Percentiles rank a stretch among this genome's conserved stretches.
phyloP scores from a whole-genome alignment of 2,113 vertebrate genomes.

The Colaptes auratus region DNA sequence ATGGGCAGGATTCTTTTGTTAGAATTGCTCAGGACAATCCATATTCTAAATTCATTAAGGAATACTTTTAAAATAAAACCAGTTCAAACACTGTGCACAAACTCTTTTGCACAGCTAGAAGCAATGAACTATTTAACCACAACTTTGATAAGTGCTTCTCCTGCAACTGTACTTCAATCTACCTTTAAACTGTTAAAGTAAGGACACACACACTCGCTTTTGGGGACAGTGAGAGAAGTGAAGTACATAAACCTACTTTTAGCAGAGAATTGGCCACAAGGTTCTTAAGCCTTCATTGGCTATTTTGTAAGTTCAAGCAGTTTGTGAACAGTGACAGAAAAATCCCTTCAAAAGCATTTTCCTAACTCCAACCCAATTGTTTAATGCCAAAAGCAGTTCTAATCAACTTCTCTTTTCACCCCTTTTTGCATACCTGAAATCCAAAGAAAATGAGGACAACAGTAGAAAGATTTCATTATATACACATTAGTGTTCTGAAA shows the following conservation, averaged over 20 bases:
- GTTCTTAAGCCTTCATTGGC: not conserved
- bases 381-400: constrained; percentile 47
- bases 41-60: not conserved
- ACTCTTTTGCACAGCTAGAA: not conserved
- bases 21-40: not conserved
- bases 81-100: not conserved
- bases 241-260: constrained; percentile 1
- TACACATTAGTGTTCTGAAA: constrained; percentile 46
- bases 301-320: constrained; percentile 19
- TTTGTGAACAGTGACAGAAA: constrained; percentile 5
- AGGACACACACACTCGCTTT: not conserved
- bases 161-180: not conserved
- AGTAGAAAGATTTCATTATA: constrained; percentile 54
- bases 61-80: not conserved
- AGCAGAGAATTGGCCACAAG: constrained; percentile 7
- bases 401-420: constrained; percentile 10
- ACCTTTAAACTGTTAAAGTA: constrained; percentile 13
- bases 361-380: constrained; percentile 37
- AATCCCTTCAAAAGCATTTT: constrained; percentile 34
- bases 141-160: not conserved
- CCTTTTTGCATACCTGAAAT: constrained; percentile 39
- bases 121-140: not conserved
- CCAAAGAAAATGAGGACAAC: constrained; percentile 36
- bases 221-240: constrained; percentile 7
- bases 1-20: not conserved